phyloP scores from a whole-genome alignment of 2,888 invertebrate genomes.

The Brachyopa scutellaris region DNA sequence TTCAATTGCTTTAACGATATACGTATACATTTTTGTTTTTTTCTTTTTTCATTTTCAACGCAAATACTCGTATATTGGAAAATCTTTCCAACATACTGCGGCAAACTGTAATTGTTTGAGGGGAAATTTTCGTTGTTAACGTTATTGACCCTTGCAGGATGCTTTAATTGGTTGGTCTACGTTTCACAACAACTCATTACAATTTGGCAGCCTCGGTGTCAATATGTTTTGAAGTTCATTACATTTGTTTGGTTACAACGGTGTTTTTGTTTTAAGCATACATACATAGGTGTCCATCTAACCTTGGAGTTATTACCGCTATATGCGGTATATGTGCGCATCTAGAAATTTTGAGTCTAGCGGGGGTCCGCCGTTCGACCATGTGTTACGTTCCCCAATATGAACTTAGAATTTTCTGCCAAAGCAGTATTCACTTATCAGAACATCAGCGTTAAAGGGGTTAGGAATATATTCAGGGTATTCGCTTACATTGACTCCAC shows the following conservation, averaged over 20 bases:
- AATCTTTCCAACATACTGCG: conserved; percentile 28
- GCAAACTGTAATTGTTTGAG: conserved; percentile 48
- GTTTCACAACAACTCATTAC: conserved; percentile 54
- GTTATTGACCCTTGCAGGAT: conserved; percentile 60
- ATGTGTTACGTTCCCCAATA: no score
- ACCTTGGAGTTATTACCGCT: no score
- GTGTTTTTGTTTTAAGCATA: background rate
- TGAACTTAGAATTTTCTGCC: no score
- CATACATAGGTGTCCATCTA: background rate
- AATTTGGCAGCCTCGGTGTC: conserved; percentile 44
- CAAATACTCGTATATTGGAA: no score
- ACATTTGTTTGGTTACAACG: conserved; percentile 19
- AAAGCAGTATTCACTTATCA: no score
- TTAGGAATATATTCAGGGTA: no score
- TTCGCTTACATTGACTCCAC: no score
- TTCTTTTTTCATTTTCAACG: conserved; percentile 35
- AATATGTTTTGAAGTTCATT: conserved; percentile 60
- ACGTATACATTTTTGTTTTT: background rate
- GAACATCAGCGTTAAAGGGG: no score
- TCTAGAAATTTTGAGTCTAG: no score
- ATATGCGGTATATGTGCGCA: no score
- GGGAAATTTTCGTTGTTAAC: conserved; percentile 63
- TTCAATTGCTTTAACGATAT: conserved; percentile 69
- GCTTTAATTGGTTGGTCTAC: conserved; percentile 60
- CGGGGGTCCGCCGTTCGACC: no score